Evolutionary conservation across 2,797 vertebrate genomes (phyloP).

Genomic region (Micropoecilia bifurca): DNA sequence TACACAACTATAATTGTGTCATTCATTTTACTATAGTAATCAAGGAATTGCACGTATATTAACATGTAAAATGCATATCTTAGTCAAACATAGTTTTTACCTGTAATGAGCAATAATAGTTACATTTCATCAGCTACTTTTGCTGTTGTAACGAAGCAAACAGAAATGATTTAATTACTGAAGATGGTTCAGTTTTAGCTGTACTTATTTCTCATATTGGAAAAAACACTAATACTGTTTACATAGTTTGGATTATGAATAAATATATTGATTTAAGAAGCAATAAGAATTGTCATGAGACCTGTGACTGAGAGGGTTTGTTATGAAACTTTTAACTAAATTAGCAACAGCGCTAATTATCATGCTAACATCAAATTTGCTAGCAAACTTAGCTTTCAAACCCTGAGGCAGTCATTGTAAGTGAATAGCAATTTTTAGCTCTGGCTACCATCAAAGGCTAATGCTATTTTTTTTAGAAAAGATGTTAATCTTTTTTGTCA

Average conservation of each 20-base stretch:
- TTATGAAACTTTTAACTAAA: neutral
- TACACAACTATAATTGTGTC: neutral
- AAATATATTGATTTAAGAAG: neutral
- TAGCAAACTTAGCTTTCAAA: neutral
- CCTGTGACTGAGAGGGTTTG: neutral
- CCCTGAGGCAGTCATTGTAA: neutral
- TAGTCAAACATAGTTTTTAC: neutral
- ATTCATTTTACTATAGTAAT: neutral
- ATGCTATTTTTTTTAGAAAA: neutral
- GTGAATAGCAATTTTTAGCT: neutral
- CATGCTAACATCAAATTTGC: neutral
- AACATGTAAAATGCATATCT: neutral
- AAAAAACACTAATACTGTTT: neutral
- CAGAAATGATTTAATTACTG: neutral
- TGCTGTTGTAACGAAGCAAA: neutral
- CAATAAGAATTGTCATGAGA: neutral
- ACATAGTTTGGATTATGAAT: neutral
- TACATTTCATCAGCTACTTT: neutral
- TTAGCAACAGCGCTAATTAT: neutral
- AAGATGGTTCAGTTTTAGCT: neutral
- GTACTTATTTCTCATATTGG: neutral
- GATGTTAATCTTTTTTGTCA: neutral
- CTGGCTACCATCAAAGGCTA: neutral
- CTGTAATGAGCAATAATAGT: neutral
- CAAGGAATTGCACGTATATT: neutral